phyloP scores from a whole-genome alignment of 2,113 vertebrate species.

The Toxostoma redivivum region DNA sequence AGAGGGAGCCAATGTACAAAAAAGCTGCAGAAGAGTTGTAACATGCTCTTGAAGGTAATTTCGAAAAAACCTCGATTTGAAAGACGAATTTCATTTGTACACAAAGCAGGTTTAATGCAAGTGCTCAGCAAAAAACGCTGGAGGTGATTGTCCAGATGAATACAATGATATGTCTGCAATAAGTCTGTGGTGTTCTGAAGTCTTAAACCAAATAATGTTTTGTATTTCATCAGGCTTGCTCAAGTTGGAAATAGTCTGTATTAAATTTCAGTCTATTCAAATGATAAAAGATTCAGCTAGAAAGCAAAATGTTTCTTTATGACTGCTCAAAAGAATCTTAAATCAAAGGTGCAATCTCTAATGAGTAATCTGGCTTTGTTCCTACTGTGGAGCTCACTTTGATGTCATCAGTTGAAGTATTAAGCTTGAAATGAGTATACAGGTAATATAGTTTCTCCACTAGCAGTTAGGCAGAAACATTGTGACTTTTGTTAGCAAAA shows the following conservation, averaged over 20 bases:
- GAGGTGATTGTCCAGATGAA: background rate
- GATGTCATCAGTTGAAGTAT: background rate
- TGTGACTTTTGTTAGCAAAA: background rate
- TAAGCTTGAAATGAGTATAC: background rate
- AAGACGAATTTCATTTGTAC: background rate
- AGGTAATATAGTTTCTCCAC: background rate
- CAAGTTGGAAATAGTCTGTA: background rate
- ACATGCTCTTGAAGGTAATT: background rate
- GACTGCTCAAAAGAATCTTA: background rate
- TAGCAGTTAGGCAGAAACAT: background rate
- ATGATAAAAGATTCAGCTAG: background rate
- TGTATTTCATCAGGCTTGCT: background rate
- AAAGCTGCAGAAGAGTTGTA: background rate
- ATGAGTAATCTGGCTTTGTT: background rate
- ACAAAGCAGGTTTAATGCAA: background rate
- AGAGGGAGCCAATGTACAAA: slow-evolving; percentile 32
- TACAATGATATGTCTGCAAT: background rate
- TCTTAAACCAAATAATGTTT: background rate
- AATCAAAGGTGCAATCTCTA: background rate
- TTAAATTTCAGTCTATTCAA: background rate
- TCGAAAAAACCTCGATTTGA: background rate
- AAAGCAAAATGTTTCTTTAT: background rate
- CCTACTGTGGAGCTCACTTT: background rate
- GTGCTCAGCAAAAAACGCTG: background rate
- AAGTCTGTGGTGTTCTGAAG: background rate